Evolutionary conservation across 2,888 invertebrate species (phyloP).

Genomic region (Oligia fasciuncula): DNA sequence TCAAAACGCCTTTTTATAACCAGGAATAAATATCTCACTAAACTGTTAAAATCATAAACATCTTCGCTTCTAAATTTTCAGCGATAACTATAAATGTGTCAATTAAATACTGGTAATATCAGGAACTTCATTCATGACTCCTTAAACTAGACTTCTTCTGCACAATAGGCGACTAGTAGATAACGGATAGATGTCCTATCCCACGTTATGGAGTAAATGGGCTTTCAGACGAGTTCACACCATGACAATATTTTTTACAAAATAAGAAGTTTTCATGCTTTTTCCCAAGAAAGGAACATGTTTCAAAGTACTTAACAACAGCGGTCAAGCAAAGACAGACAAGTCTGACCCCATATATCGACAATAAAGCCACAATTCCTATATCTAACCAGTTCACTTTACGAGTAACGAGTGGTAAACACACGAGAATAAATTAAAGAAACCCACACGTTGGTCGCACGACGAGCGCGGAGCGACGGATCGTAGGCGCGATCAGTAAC

Average conservation of each 20-base stretch:
- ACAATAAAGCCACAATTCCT: constrained; percentile 15
- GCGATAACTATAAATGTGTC: no score
- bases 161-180: not conserved
- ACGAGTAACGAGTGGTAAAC: constrained; percentile 46
- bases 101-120: no score
- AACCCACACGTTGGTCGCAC: constrained; percentile 44
- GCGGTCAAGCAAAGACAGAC: constrained; percentile 6
- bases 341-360: constrained; percentile 17
- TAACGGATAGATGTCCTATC: not conserved
- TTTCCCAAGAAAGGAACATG: not conserved
- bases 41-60: not conserved
- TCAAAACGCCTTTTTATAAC: not conserved
- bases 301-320: not conserved
- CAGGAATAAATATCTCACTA: not conserved
- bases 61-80: not conserved
- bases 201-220: not conserved
- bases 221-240: not conserved
- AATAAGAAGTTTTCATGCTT: no score
- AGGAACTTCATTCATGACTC: not conserved
- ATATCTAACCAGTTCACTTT: constrained; percentile 38
- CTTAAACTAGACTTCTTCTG: not conserved
- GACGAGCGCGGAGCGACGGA: constrained; percentile 20
- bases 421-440: constrained; percentile 54
- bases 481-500: constrained; percentile 50
- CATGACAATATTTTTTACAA: not conserved